Base-by-base conservation (phyloP, 1,140 invertebrate species). In the Dendrolimus punctatus region DNA sequence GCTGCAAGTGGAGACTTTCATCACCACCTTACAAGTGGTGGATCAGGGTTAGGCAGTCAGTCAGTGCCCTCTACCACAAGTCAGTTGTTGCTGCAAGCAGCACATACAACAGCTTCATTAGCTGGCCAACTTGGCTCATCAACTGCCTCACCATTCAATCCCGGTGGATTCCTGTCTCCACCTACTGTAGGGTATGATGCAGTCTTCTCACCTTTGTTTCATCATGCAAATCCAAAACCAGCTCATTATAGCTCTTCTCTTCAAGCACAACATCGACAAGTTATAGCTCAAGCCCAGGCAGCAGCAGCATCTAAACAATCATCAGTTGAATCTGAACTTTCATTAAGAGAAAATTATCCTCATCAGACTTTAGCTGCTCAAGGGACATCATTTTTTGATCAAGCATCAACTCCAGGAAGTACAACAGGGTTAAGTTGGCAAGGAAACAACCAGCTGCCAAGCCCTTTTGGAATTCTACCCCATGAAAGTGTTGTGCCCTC, bases 381-480 rank as follows among this genome's bases (percentile, higher is more conserved):
- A 73, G 85, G 87, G 51, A 78, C 82, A 37, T 83, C 87, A 50
- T 93, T 92, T 76, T 93, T 92, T 73, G 91, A 93, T 64, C 91
- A 91, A 61, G 76, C 87, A 49, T 68, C 90, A 46, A 87, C 89
- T 0, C 85, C 90, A 41, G 89, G 85, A 42, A 76, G 89, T 46
- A 84, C 89, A 62, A 71, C 88, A 40, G 83, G 85, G 37, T 68
- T 91, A 52, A 88, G 87, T 46, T 92, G 92, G 91, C 91, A 92
- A 68, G 91, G 89, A 58, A 93, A 90, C 71, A 85, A 88, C 44
- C 91, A 92, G 66, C 70, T 92, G 39, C 91, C 90, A 36, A 93
- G 92, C 67, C 92, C 93, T 0, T 93, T 93, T 80, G 93, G 93
- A 44, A 92, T 94, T 64, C 80, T 94, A 64, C 93, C 93, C 8